phyloP scores from a whole-genome alignment of 1,140 invertebrate genomes.

The Planococcus citri region DNA sequence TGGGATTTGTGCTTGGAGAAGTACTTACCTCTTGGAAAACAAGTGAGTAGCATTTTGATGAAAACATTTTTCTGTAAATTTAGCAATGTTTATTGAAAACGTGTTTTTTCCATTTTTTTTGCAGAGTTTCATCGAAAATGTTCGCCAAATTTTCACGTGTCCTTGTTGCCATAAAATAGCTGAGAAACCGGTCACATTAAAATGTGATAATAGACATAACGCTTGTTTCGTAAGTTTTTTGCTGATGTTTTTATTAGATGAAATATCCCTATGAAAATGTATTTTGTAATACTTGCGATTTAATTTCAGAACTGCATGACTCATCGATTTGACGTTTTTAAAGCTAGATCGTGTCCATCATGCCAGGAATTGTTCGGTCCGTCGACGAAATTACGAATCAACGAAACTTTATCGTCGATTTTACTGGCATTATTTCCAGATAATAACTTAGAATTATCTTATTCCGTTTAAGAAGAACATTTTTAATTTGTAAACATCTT shows the following conservation, averaged over 20 bases:
- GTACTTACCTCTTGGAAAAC: neutral
- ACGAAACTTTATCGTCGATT: slow-evolving; percentile 41
- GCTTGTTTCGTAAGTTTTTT: neutral
- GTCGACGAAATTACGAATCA: slow-evolving; percentile 40
- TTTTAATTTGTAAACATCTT: too few relatives aligned
- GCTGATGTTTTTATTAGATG: too few relatives aligned
- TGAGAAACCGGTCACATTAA: neutral
- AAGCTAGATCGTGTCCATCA: slow-evolving; percentile 42
- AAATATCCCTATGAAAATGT: too few relatives aligned
- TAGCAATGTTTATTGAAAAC: too few relatives aligned
- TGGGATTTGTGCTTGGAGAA: neutral
- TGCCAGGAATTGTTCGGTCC: slow-evolving; percentile 50
- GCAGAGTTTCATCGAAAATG: neutral
- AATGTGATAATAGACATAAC: neutral
- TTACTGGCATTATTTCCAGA: slow-evolving; percentile 47
- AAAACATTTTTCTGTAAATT: neutral
- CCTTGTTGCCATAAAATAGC: neutral
- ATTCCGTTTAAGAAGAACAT: neutral
- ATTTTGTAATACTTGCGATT: too few relatives aligned
- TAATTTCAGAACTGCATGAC: neutral
- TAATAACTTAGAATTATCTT: slow-evolving; percentile 33
- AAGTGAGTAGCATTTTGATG: neutral
- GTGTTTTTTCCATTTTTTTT: neutral
- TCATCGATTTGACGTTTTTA: neutral
- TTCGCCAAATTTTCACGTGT: neutral